A percentile compares a stretch with the other conserved stretches of the same genome.
phyloP scores from a whole-genome alignment of 2,888 invertebrate genomes.

The Ganaspis brasiliensis region DNA sequence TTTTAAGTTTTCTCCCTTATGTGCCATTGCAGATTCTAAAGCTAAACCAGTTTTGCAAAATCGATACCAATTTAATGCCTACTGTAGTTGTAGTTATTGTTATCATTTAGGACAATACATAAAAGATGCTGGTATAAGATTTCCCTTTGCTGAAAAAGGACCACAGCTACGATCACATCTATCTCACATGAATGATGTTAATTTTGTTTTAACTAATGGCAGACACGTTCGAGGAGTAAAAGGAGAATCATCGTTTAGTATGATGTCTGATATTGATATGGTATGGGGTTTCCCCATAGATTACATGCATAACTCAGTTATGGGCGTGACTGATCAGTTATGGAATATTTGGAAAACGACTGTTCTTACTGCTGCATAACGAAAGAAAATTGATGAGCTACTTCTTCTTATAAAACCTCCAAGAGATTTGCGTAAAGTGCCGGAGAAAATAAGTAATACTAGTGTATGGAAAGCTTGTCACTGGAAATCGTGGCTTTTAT shows the following conservation, averaged over 20 bases:
- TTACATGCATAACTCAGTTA: slow-evolving; percentile 49
- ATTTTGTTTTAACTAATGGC: background rate
- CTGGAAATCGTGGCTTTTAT: slow-evolving; percentile 50
- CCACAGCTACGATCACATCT: slow-evolving; percentile 18
- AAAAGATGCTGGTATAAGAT: slow-evolving; percentile 35
- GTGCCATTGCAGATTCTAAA: slow-evolving; percentile 45
- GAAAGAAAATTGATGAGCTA: slow-evolving; percentile 27
- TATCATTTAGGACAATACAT: slow-evolving; percentile 45
- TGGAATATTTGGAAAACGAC: slow-evolving; percentile 25
- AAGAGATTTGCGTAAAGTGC: slow-evolving; percentile 24
- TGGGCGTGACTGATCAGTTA: slow-evolving; percentile 46
- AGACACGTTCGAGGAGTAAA: slow-evolving; percentile 48
- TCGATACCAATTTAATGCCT: slow-evolving; percentile 47
- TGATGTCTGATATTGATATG: slow-evolving; percentile 48
- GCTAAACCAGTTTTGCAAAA: slow-evolving; percentile 42
- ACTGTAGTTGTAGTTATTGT: slow-evolving; percentile 50
- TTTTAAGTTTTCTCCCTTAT: slow-evolving; percentile 44
- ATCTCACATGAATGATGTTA: slow-evolving; percentile 31
- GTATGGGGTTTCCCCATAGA: slow-evolving; percentile 55
- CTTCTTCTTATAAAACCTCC: slow-evolving; percentile 26
- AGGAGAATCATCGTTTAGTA: slow-evolving; percentile 44
- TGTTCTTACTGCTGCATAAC: slow-evolving; percentile 8
- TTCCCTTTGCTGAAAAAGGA: slow-evolving; percentile 30
- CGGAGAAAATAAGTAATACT: slow-evolving; percentile 5
- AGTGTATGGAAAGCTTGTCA: slow-evolving; percentile 45